These are phyloP conservation scores for Galago senegalensis DNA, from an alignment of 2,797 vertebrate genomes.

Conservation along the genomic window DNA sequence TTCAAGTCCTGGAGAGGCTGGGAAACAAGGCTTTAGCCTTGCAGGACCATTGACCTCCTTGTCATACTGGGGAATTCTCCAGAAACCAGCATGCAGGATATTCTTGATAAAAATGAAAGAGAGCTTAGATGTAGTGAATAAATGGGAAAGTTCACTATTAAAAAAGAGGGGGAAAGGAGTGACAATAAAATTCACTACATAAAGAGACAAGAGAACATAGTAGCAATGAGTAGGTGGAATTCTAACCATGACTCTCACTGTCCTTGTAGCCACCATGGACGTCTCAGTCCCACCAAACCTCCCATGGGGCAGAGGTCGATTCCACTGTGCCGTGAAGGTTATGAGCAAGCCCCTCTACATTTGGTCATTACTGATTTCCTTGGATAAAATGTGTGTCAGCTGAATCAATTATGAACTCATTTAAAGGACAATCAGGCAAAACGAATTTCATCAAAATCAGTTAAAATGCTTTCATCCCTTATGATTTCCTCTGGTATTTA, in stretches of 20 bases:
- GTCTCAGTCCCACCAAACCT: background rate
- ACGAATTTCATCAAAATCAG: background rate
- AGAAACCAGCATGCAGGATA: background rate
- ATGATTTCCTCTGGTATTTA: conserved; percentile 44
- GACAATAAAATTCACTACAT: background rate
- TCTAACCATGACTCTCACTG: background rate
- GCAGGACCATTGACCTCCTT: background rate
- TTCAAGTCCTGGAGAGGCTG: background rate
- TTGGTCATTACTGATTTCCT: background rate
- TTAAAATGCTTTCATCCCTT: background rate
- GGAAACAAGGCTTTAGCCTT: background rate
- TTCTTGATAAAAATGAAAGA: background rate
- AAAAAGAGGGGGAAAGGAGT: background rate
- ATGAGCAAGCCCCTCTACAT: background rate
- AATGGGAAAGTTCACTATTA: background rate
- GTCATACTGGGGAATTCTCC: background rate
- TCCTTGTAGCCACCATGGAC: background rate
- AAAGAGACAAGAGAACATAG: background rate
- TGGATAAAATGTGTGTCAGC: background rate
- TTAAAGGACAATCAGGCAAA: conserved; percentile 3
- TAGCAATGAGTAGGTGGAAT: background rate
- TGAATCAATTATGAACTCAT: background rate
- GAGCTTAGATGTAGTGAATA: background rate
- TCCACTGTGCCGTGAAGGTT: background rate
- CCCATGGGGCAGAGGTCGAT: background rate